Percentiles rank a stretch among this genome's conserved stretches.
phyloP scores from a whole-genome alignment of 2,888 invertebrate species.

The Lasioglossum figueresi region DNA sequence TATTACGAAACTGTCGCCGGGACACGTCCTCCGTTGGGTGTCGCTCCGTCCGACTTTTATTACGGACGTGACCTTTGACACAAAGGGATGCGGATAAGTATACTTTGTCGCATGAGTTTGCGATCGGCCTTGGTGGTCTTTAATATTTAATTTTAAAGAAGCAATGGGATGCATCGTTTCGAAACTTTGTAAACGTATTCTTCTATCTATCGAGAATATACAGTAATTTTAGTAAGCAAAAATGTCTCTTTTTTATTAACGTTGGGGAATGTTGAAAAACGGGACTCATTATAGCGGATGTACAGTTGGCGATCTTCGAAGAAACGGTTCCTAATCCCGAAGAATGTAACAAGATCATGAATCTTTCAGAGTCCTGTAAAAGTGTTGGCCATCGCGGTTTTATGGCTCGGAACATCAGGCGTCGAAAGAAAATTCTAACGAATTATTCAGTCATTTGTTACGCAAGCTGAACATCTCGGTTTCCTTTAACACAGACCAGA shows the following conservation, averaged over 20 bases:
- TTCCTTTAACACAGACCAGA: neutral
- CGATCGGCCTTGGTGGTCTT: conserved; percentile 30
- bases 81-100: conserved; percentile 2
- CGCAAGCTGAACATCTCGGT: neutral
- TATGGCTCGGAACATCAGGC: neutral
- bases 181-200: neutral
- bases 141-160: neutral
- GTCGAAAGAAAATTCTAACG: neutral
- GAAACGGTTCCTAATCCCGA: conserved; percentile 6
- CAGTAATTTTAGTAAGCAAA: neutral
- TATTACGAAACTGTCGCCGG: conserved; percentile 56
- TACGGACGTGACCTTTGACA: conserved; percentile 58
- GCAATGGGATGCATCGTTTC: accelerated
- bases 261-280: neutral
- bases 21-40: conserved; percentile 31
- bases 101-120: conserved; percentile 61
- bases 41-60: conserved; percentile 64
- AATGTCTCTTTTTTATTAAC: neutral
- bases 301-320: neutral
- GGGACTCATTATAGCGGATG: neutral
- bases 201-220: neutral
- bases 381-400: neutral
- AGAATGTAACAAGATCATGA: conserved; percentile 1
- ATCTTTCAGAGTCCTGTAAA: neutral
- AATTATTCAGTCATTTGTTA: conserved; percentile 14